Evolutionary conservation across 2,888 invertebrate genomes (phyloP).

Genomic region (Plusia festucae): DNA sequence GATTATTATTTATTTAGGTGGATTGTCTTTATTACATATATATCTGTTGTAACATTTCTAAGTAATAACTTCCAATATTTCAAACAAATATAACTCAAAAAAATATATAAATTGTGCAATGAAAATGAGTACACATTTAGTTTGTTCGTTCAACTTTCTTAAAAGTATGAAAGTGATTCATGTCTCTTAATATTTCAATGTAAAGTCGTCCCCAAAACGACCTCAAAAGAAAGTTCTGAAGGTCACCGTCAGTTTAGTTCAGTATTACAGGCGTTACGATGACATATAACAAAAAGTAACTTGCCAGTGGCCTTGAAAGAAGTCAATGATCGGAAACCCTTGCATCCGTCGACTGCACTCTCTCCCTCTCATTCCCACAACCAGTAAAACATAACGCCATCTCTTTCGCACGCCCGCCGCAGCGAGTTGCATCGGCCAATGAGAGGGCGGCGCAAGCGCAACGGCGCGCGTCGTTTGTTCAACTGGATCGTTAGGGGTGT

Average conservation of each 20-base stretch:
- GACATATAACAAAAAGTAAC: slow-evolving; percentile 81
- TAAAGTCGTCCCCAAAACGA: slow-evolving; percentile 60
- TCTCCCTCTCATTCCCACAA: slow-evolving; percentile 68
- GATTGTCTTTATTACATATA: neutral
- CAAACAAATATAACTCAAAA: neutral
- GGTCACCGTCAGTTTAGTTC: slow-evolving; percentile 83
- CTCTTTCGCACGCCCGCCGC: slow-evolving; percentile 73
- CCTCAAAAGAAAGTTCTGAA: slow-evolving; percentile 85
- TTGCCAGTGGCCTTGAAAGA: slow-evolving; percentile 84
- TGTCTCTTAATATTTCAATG: slow-evolving; percentile 31
- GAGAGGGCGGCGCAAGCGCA: slow-evolving; percentile 81
- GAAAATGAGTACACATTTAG: neutral
- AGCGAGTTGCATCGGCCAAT: slow-evolving; percentile 74
- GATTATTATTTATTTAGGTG: neutral
- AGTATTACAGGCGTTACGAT: slow-evolving; percentile 80
- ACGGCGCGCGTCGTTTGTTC: slow-evolving; percentile 85
- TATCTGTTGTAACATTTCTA: neutral
- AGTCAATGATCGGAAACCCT: slow-evolving; percentile 88
- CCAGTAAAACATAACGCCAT: slow-evolving; percentile 49
- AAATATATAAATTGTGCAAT: neutral
- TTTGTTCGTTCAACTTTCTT: slow-evolving; percentile 15
- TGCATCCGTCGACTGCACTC: slow-evolving; percentile 84
- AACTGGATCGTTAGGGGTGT: slow-evolving; percentile 86
- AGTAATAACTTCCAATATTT: neutral
- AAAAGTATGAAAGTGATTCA: neutral